Base-by-base conservation (phyloP, 2,888 invertebrate genomes). In the Mylabris sibirica region DNA sequence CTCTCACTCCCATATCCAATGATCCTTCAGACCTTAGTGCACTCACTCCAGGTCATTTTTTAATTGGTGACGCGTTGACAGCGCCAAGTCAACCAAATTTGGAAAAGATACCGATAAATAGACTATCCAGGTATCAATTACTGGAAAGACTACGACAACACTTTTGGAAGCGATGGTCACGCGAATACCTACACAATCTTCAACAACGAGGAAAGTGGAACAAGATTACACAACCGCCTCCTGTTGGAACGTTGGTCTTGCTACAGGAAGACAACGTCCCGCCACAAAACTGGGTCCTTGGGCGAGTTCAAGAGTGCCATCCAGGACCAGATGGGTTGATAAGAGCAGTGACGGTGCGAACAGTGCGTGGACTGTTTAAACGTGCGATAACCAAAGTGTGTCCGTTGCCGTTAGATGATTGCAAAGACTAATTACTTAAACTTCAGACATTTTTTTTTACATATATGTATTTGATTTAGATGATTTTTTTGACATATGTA, bases 21-120 rank as follows among this genome's bases (percentile, higher is more conserved):
- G 78, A 80, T 61, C 79, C 78, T 11, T 75, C 71, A 41, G 77
- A 78, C 63, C 66, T 75, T 12, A 59, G 67, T 26, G 64, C 72
- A 8, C 67, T 79, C 0, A 80, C 78, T 4, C 77, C 79, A 3
- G 75, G 70, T 34, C 78, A 79, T 64, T 80, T 80, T 65, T 70
- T 79, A 1, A 73, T 78, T 63, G 77, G 76, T 8, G 64, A 63
- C 9, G 62, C 75, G 26, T 34, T 78, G 8, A 72, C 77, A 8
- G 26, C 9, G 71, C 8, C 72, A 30, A 64, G 4, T 44, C 49
- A 44, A 5, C n/a, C 63, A 24, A 3, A 26, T 49, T 44, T 14
- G 44, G 3, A 24, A 11, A 8, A 3, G 26, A 63, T 4, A 49
- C 70, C 59, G 6, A 9, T 62, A 0, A 73, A 72, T 49, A 65